A percentile compares a stretch with the other conserved stretches of the same genome.
Evolutionary conservation across 2,113 vertebrate genomes (phyloP).

Genomic region (Phyllostomus discolor): DNA sequence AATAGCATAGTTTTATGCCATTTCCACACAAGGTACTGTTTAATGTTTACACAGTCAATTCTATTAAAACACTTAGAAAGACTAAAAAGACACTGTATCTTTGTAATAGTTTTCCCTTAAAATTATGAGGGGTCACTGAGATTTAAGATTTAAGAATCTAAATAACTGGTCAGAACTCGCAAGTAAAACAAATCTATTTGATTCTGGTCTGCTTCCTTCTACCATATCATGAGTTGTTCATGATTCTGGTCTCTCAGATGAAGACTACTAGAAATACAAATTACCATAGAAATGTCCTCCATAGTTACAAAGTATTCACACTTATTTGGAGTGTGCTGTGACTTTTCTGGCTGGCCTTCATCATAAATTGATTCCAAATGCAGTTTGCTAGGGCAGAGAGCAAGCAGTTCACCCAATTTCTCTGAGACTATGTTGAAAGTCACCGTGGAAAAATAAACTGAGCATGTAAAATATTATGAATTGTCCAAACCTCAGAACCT

Average conservation of each 20-base stretch:
- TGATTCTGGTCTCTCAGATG: not conserved
- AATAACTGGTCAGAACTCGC: not conserved
- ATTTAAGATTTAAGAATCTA: not conserved
- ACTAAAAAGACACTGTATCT: not conserved
- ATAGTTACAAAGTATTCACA: not conserved
- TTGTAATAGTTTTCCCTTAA: not conserved
- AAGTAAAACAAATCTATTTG: not conserved
- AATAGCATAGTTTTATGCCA: not conserved
- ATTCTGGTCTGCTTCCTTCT: not conserved
- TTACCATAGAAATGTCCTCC: not conserved
- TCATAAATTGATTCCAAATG: not conserved
- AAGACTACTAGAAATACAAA: conserved; percentile 11
- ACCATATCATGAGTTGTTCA: not conserved
- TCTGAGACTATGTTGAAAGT: not conserved
- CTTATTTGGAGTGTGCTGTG: not conserved
- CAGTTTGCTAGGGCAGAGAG: not conserved
- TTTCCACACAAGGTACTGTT: not conserved
- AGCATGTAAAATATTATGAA: not conserved
- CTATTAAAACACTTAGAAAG: not conserved
- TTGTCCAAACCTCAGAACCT: not conserved
- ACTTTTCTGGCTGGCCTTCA: not conserved
- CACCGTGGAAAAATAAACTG: not conserved
- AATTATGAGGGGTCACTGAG: not conserved
- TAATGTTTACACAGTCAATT: not conserved
- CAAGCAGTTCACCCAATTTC: not conserved